Evolutionary conservation across 2,888 invertebrate species (phyloP).

Genomic region (Heliconius ismenius): DNA sequence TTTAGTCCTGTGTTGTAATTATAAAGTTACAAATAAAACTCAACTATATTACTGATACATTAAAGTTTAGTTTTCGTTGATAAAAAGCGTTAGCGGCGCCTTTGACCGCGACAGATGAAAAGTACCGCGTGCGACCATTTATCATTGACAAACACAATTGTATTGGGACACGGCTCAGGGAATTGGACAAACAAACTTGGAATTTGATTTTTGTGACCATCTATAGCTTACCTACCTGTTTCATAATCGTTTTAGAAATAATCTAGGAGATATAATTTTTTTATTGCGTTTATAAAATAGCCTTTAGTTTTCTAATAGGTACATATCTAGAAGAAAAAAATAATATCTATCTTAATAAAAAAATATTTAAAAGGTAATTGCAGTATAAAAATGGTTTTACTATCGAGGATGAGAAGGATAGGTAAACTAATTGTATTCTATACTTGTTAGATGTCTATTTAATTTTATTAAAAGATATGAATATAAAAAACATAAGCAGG

Average conservation of each 20-base stretch:
- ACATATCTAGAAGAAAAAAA: background rate
- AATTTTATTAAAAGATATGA: no score
- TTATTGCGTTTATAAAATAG: background rate
- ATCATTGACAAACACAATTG: slow-evolving; percentile 82
- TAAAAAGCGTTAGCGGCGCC: slow-evolving; percentile 61
- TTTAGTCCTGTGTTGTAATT: slow-evolving; percentile 80
- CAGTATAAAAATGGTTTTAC: background rate
- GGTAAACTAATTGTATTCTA: no score
- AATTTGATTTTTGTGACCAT: slow-evolving; percentile 63
- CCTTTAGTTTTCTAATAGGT: background rate
- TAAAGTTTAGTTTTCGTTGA: slow-evolving; percentile 54
- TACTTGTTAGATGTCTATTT: no score
- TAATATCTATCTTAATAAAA: background rate
- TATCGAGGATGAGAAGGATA: background rate
- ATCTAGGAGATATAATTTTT: slow-evolving; percentile 24
- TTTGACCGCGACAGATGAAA: slow-evolving; percentile 78
- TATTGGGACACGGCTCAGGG: slow-evolving; percentile 75
- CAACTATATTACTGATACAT: slow-evolving; percentile 46
- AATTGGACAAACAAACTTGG: slow-evolving; percentile 78
- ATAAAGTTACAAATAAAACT: slow-evolving; percentile 55
- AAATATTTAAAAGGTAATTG: background rate
- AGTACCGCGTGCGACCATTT: slow-evolving; percentile 78
- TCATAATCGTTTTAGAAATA: slow-evolving; percentile 35
- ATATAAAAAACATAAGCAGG: no score
- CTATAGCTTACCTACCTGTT: slow-evolving; percentile 45